Percentiles rank a stretch among this genome's conserved stretches.
These are phyloP conservation scores for Semicossyphus pulcher DNA, from an alignment of 2,113 vertebrate genomes.

Conservation along the genomic window DNA sequence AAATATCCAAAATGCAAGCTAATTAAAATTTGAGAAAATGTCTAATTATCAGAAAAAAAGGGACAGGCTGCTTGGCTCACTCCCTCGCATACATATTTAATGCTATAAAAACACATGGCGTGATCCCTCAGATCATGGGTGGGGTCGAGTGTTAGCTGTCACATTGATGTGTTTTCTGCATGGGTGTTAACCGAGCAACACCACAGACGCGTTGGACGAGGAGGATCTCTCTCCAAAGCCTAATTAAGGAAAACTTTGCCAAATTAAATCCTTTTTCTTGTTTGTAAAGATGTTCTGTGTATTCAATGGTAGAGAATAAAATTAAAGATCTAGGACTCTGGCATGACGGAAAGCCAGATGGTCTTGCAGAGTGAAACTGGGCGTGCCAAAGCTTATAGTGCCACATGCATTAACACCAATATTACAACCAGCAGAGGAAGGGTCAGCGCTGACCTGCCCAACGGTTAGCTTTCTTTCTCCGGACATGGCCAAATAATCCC, in stretches of 20 bases:
- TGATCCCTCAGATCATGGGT: conserved; percentile 40
- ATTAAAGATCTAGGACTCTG: conserved; percentile 31
- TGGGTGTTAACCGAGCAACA: conserved; percentile 8
- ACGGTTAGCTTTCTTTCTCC: not conserved
- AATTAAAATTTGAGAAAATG: conserved; percentile 3
- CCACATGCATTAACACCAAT: conserved; percentile 11
- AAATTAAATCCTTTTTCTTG: not conserved
- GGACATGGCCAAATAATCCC: not conserved
- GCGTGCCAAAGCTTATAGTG: conserved; percentile 26
- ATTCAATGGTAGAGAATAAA: not conserved
- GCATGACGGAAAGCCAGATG: conserved; percentile 53
- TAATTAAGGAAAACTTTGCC: not conserved
- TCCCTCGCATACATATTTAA: conserved; percentile 46
- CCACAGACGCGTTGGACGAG: not conserved
- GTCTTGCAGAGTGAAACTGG: conserved; percentile 35
- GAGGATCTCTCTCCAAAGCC: not conserved
- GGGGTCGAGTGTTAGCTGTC: conserved; percentile 38
- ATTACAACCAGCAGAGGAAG: not conserved
- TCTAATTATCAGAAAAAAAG: not conserved
- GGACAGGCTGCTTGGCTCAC: not conserved
- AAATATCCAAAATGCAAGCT: not conserved
- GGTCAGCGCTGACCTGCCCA: not conserved
- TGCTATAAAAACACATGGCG: conserved; percentile 43
- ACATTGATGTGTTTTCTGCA: conserved; percentile 17
- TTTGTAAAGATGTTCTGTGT: conserved; percentile 8